Evolutionary conservation across 2,888 invertebrate genomes (phyloP).

Genomic region (Ennomos quercinarius): DNA sequence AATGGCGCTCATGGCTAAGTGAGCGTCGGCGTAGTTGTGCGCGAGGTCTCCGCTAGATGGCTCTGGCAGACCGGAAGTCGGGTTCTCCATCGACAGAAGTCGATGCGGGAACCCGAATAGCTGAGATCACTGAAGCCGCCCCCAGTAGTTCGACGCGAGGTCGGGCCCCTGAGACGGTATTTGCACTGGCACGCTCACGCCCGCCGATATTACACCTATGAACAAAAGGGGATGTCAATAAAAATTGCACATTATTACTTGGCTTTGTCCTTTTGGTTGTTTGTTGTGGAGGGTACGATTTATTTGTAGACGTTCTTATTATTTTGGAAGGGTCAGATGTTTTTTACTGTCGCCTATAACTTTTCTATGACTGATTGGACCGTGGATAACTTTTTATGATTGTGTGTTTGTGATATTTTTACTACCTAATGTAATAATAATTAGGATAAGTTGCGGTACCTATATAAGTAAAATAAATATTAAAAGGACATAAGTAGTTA

Average conservation of each 20-base stretch:
- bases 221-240: slow-evolving; percentile 59
- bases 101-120: slow-evolving; percentile 94
- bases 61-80: slow-evolving; percentile 67
- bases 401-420: no score
- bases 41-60: slow-evolving; percentile 79
- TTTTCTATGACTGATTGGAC: not conserved
- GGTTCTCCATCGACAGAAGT: slow-evolving; percentile 88
- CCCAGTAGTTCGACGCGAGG: slow-evolving; percentile 94
- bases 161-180: slow-evolving; percentile 94
- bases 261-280: slow-evolving; percentile 26
- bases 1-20: slow-evolving; percentile 76
- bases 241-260: slow-evolving; percentile 41
- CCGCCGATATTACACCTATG: slow-evolving; percentile 96
- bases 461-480: no score
- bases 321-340: slow-evolving; percentile 2
- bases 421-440: no score
- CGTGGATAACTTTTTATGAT: no score
- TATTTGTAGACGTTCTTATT: slow-evolving; percentile 18
- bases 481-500: no score
- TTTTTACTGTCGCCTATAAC: not conserved
- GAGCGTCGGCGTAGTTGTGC: slow-evolving; percentile 80
- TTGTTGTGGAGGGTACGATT: slow-evolving; percentile 20
- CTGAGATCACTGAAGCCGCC: slow-evolving; percentile 96
- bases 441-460: no score
- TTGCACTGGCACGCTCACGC: slow-evolving; percentile 96